Percentiles rank a stretch among this genome's conserved stretches.
Conservation (phyloP, 1,140 invertebrate genomes). For the Bombyx mandarina region DNA sequence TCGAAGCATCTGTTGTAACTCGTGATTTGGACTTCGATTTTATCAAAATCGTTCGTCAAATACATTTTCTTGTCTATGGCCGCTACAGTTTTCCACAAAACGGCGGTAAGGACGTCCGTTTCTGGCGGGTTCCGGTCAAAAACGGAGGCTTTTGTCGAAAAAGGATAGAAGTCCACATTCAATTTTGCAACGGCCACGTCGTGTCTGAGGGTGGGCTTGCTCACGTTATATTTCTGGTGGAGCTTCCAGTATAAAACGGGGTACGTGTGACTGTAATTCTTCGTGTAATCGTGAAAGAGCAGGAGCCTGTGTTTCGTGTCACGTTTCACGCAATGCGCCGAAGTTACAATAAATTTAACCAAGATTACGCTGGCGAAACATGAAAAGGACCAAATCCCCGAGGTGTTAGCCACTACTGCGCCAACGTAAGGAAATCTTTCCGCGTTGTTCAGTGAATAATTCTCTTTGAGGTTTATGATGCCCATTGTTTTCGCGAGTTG, state of each 20-base stretch:
- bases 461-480: slow-evolving; percentile 3
- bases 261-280: slow-evolving; percentile 36
- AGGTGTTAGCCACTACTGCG: slow-evolving; percentile 26
- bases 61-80: slow-evolving; percentile 51
- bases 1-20: slow-evolving; percentile 27
- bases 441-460: neutral
- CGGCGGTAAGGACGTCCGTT: slow-evolving; percentile 21
- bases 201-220: slow-evolving; percentile 18
- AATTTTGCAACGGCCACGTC: slow-evolving; percentile 54
- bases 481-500: slow-evolving; percentile 20
- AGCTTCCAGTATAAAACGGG: slow-evolving; percentile 46
- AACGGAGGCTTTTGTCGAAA: slow-evolving; percentile 22
- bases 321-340: slow-evolving; percentile 44
- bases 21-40: slow-evolving; percentile 22
- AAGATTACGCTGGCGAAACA: slow-evolving; percentile 50
- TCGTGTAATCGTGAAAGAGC: slow-evolving; percentile 34
- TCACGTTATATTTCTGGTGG: slow-evolving; percentile 39
- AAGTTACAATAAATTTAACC: slow-evolving; percentile 45
- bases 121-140: slow-evolving; percentile 22
- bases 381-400: slow-evolving; percentile 31
- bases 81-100: slow-evolving; percentile 51
- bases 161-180: slow-evolving; percentile 26
- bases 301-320: slow-evolving; percentile 33
- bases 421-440: slow-evolving; percentile 14
- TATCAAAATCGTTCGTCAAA: slow-evolving; percentile 50